Base-by-base conservation (phyloP, 2,888 invertebrate genomes). In the Elegia similella region DNA sequence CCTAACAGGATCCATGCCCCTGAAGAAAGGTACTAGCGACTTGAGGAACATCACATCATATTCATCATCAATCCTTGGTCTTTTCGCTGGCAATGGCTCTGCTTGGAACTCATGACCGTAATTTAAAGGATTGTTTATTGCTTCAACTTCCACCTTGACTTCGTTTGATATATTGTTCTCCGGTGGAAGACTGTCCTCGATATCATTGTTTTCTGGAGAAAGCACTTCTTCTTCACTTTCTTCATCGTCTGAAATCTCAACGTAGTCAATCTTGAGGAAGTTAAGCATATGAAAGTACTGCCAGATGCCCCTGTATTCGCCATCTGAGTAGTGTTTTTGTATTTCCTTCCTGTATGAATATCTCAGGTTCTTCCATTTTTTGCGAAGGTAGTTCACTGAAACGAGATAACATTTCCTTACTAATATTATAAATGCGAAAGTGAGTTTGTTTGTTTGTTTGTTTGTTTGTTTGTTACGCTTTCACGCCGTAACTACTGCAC, bases 31-130 rank as follows among this genome's bases (percentile, higher is more conserved):
- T 23, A 74, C 72, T 10, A 86, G 61, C 0, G 84, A 84, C 50
- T 79, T 79, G 1, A 86, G 55, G 54, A 80, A 86, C 80, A 85
- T 80, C 38, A 78, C 34, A 15, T 85, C 84, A 17, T 72, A 81
- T 29, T 83, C 82, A 0, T 75, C 76, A 0, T 57, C 30, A 13
- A 13, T 30, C 13, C n/a, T 47, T 1, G 7, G 15, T 8, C 30
- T 47, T 8, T 23, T 52, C 38, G n/a, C 52, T 38, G 34, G 12
- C 0, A 52, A 12, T 7, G 52, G 38, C 8, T 52, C 52, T 38
- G 42, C 38, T 7, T 42, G 38, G 6, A 10, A n/a, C 7, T 32
- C 16, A 34, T 7, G 15, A 10, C 8, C 2, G 38, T 38, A 12
- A 0, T 38, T 38, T 7, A 23, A 1, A 34, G 30, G 13, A 15